These are phyloP conservation scores for Aporophyla nigra DNA, from an alignment of 2,888 invertebrate species.

Conservation along the genomic window DNA sequence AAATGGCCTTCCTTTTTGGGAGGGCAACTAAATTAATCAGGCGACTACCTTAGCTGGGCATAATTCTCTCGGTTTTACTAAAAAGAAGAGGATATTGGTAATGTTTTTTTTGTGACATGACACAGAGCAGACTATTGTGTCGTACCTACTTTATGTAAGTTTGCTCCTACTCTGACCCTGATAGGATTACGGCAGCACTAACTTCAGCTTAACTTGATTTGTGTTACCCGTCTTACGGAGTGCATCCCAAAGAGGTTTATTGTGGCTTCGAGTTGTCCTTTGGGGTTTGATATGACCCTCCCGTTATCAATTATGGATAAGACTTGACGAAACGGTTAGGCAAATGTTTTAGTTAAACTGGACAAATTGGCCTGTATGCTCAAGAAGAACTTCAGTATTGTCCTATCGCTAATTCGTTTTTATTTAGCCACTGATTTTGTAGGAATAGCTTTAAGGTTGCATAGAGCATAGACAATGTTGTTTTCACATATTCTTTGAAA, in stretches of 20 bases:
- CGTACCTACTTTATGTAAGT: background rate
- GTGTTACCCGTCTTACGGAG: slow-evolving; percentile 4
- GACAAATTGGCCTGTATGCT: background rate
- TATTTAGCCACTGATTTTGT: background rate
- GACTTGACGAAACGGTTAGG: background rate
- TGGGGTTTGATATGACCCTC: slow-evolving; percentile 4
- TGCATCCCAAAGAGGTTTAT: slow-evolving; percentile 21
- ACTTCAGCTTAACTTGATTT: slow-evolving; percentile 13
- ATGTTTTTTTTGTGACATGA: background rate
- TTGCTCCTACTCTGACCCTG: background rate
- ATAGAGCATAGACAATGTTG: too few species aligned
- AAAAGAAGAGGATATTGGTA: background rate
- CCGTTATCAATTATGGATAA: slow-evolving; percentile 6
- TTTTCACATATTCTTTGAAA: background rate
- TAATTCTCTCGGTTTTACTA: background rate
- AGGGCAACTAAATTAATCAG: background rate
- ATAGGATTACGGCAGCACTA: background rate
- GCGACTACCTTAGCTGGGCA: background rate
- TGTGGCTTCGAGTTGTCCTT: background rate
- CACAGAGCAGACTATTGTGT: background rate
- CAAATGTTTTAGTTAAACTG: background rate
- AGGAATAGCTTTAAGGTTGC: too few species aligned
- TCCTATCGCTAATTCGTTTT: background rate
- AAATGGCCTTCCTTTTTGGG: too few species aligned
- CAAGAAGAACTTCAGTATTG: background rate